Base-by-base conservation (phyloP, 2,888 invertebrate genomes). In the Gandaritis pyraliata region DNA sequence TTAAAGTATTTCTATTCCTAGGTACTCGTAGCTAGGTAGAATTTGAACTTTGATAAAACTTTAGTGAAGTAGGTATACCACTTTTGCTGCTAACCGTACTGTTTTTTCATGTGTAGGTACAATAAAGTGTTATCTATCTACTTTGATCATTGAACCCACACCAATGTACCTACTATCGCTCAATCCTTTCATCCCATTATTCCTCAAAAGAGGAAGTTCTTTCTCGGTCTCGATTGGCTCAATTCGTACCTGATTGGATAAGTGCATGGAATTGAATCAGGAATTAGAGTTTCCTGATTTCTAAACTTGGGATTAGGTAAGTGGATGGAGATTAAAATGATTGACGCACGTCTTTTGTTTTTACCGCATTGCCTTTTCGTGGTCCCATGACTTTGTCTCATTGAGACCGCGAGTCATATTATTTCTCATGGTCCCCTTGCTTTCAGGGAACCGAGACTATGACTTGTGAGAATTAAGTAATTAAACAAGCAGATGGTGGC, bases 121-220 rank as follows among this genome's bases (percentile, higher is more conserved):
- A n/a, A n/a, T n/a, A n/a, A n/a, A n/a, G n/a, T n/a, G n/a, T n/a
- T n/a, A n/a, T n/a, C n/a, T n/a, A n/a, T n/a, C n/a, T n/a, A n/a
- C 45, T 1, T 10, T 50, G 50, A 51, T 46, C 51, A 46, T 23
- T 46, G 54, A 36, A 46, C 46, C n/a, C 53, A 23, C 18, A 10
- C 16, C 12, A 29, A 12, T 15, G 29, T 30, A 38, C 18, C n/a
- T 15, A 15, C 39, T 23, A 48, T 13, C 29, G 30, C 48, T 55
- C 29, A 48, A 29, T 49, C 56, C 16, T 43, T 49, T 45, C 47
- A 41, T 29, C 30, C 39, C 51, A 53, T 63, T 61, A 64, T 70
- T 74, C 71, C 64, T 39, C 59, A 68, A 70, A 72, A 62, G 47
- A 72, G 76, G 75, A 76, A 62, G 53, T 41, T 62, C 54, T 61